Evolutionary conservation across 1,140 invertebrate species (phyloP), one percentile per base, ranked within the genome.

Genomic region (Ceratosolen fusciceps): DNA sequence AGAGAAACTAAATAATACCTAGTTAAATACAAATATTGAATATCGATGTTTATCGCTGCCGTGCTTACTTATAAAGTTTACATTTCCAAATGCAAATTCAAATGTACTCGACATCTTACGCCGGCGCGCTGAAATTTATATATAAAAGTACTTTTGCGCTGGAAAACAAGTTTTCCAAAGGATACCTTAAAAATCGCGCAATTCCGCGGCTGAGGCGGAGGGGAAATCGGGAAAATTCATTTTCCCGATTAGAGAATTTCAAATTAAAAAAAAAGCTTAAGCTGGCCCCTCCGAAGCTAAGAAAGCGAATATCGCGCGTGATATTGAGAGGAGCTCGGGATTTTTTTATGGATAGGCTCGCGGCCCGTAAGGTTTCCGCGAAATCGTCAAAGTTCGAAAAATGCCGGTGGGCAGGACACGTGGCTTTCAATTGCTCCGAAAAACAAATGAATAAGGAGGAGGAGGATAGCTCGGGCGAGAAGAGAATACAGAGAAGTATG

Each of bases 341-440:
- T n/a, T n/a, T n/a, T n/a, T n/a, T n/a, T n/a, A n/a, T n/a, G n/a
- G n/a, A n/a, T n/a, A n/a, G n/a, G n/a, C n/a, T n/a, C n/a, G n/a
- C n/a, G n/a, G n/a, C n/a, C n/a, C n/a, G n/a, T n/a, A n/a, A n/a
- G n/a, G n/a, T n/a, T n/a, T n/a, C n/a, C n/a, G n/a, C n/a, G n/a
- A n/a, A n/a, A n/a, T 43, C 24, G 3, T n/a, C 68, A 71, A 71
- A 71, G 65, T 52, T 71, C 24, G 24, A 37, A 43, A 37, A 43
- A 47, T 47, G n/a, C 9, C 39, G 21, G 2, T 21, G n/a, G 14
- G 19, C 16, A 24, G 43, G 43, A 19, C 9, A 52, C 24, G 2
- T 67, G 58, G 43, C 60, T 65, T 79, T 62, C 43, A 73, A 73
- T 79, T 71, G 58, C 24, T 21, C 29, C 31, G 39, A n/a, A n/a